These are phyloP conservation scores for Vanessa atalanta DNA, from an alignment of 1,140 invertebrate species.

Conservation along the genomic window DNA sequence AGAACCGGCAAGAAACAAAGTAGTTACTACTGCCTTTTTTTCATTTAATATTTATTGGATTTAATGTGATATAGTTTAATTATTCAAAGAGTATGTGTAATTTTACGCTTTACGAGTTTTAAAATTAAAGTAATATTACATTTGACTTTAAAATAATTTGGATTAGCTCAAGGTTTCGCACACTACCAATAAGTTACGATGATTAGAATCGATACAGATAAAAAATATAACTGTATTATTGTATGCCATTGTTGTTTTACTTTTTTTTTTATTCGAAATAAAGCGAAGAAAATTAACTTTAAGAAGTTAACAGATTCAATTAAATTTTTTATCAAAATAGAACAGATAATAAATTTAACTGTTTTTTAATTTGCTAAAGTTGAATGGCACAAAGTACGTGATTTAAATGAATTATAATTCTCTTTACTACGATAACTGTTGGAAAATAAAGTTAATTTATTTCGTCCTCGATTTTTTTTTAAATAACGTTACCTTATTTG, in stretches of 20 bases:
- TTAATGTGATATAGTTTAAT: no score
- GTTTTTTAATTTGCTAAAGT: conserved; percentile 2
- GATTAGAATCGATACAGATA: neutral
- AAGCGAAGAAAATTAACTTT: conserved; percentile 6
- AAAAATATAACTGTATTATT: conserved; percentile 7
- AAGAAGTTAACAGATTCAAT: conserved; percentile 10
- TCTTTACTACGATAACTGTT: neutral
- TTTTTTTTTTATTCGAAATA: conserved; percentile 1
- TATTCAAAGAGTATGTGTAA: no score
- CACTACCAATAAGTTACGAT: neutral
- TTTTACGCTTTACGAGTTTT: neutral
- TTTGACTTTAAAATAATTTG: neutral
- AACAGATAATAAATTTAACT: neutral
- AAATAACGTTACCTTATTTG: no score
- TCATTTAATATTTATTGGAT: no score
- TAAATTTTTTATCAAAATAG: neutral
- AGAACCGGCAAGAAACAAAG: no score
- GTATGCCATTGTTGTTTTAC: neutral
- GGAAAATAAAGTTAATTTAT: no score
- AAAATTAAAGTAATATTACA: neutral
- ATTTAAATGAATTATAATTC: neutral
- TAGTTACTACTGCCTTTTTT: no score
- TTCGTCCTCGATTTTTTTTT: no score
- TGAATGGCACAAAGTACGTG: conserved; percentile 14
- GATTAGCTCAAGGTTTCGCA: neutral